Evolutionary conservation across 2,113 vertebrate species (phyloP), one percentile per base, ranked within the genome.

Genomic region (Cnemophilus loriae): DNA sequence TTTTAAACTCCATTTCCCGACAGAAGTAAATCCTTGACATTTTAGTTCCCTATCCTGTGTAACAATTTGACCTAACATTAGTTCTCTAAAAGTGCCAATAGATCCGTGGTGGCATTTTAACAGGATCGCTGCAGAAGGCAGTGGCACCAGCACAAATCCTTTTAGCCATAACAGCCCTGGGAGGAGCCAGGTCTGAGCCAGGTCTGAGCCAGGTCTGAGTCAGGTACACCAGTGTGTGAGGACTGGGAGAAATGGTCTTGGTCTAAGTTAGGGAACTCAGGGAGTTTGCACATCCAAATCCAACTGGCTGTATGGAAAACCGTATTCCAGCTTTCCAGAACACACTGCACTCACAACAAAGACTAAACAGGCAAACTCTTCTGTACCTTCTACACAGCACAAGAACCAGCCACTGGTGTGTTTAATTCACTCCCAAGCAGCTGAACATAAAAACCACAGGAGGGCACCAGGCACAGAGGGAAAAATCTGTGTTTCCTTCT

Each of bases 401-500:
- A 67, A 70, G 16, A 16, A 53, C 53, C 74, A n/a, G 37, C 44
- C 46, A 65, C 22, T 11, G 44, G 60, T 53, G 74, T 21, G n/a
- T 56, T 81, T 84, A 60, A 86, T 77, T 93, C 85, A 42, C 74
- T 84, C 8, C 15, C 81, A 74, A 95, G 95, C 41, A 95, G 53
- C 89, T 96, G 71, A 97, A 73, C 57, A 61, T 87, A 82, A 91
- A 95, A 97, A 81, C 96, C 97, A 97, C 96, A 96, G 13, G 95
- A 97, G 96, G 96, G 97, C 96, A 96, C 94, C 88, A 96, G 61
- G 95, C 92, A 94, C 97, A 97, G 97, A 65, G 78, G 73, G 95
- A 96, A 96, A 96, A 94, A 91, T 71, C 75, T 35, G 53, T 28
- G 55, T 20, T 82, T 32, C 68, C 81, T 81, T 59, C 16, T 78